Base-by-base conservation (phyloP, 2,797 vertebrate species). In the Phataginus tetradactyla region DNA sequence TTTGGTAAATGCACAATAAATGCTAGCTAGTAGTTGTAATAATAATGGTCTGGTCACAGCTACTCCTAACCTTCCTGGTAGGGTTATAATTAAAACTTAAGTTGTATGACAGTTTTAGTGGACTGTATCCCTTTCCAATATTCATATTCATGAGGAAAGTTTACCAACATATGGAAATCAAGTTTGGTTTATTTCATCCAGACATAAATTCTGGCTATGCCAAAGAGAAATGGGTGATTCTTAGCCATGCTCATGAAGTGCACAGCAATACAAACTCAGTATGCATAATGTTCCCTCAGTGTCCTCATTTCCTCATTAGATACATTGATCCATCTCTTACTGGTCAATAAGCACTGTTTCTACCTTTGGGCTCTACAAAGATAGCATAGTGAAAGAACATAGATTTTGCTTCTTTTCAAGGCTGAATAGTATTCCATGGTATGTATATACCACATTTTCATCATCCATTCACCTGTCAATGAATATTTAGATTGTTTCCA, bases 191-290 rank as follows among this genome's bases (percentile, higher is more conserved):
- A 39, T 66, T 90, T 90, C 68, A 81, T 37, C 8, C 34, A 71
- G 78, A 86, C 75, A 74, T 88, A 91, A 87, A 87, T 42, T 27
- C 53, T 92, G 37, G 34, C 32, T 90, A 5, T 74, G 87, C n/a
- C 45, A 27, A 42, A 69, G 34, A 29, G 17, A 2, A 3, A 25
- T 42, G 4, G 23, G 55, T 61, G 51, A 29, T 90, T 77, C 45
- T 88, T 95, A 55, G 53, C 37, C n/a, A 55, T 49, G 32, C 21
- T 57, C 49, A 37, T 29, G 53, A 79, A n/a, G 7, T 59, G 18
- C 45, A 55, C 34, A 49, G 37, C 27, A 59, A 57, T 39, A 32
- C 34, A 29, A 64, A 51, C 34, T 90, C 55, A 39, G 17, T 27
- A 34, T n/a, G 17, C 3, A 13, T 53, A 5, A 9, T 71, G 7